Evolutionary conservation across 1,140 invertebrate genomes (phyloP), one percentile per base, ranked within the genome.

Genomic region (Heliconius himera): DNA sequence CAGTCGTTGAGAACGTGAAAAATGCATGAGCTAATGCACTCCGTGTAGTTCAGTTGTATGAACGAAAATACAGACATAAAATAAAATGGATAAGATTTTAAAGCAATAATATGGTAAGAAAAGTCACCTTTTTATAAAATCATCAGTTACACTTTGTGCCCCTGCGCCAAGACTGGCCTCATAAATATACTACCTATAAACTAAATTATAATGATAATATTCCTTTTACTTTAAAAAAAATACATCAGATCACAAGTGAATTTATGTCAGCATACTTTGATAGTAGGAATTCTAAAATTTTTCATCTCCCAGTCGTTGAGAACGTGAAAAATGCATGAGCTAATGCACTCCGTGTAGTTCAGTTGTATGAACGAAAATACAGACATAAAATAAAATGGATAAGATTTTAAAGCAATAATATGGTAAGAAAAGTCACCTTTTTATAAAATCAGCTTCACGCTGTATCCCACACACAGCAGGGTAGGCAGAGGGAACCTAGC

Each of bases 291-390:
- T 80, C 74, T 60, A 73, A 80, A 76, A 80, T 66, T 73, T 46
- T 60, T 66, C 66, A 70, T 80, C 70, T 70, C 74, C 13, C 70
- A 76, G 74, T 80, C 74, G 79, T 60, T 70, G 22, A 70, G 22
- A 73, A 80, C 79, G 74, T 80, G 79, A 80, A 80, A 80, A 80
- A 80, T 80, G 74, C 70, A 80, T 80, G 78, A 76, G 74, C 74
- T 80, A 80, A 80, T 80, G 74, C 74, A 73, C 79, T 73, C 29
- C 41, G 79, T 73, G 54, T 66, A 73, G 70, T 72, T 54, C 79
- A 73, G 38, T 72, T 66, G 75, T 70, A 66, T 33, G 71, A 49
- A 70, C 70, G 51, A 71, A 71, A 36, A 26, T 38, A 70, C 75
- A 70, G 72, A 80, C 36, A 33, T 80, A 76, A 80, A 72, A 26